Conservation (phyloP, 2,888 invertebrate genomes). For the Papilio protenor region DNA sequence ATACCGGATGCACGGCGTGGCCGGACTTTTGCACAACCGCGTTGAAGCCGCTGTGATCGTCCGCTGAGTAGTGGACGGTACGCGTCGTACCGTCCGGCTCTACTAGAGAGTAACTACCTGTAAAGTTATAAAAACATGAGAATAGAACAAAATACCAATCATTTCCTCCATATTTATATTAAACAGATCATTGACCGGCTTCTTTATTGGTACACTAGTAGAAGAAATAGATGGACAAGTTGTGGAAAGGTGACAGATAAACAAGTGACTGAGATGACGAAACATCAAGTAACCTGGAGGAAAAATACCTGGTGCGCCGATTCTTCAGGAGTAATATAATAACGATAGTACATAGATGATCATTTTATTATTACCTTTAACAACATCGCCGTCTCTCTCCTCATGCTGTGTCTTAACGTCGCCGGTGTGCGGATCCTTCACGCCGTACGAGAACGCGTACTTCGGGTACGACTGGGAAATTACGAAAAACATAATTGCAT, state of each 20-base stretch:
- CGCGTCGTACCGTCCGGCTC: conserved; percentile 85
- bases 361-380: conserved; percentile 80
- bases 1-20: conserved; percentile 84
- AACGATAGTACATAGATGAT: too few relatives aligned
- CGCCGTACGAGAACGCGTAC: conserved; percentile 88
- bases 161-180: not conserved
- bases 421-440: conserved; percentile 89
- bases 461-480: conserved; percentile 86
- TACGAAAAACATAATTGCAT: conserved; percentile 11
- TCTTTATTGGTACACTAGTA: too few relatives aligned
- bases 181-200: too few relatives aligned
- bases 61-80: conserved; percentile 87
- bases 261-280: too few relatives aligned
- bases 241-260: too few relatives aligned
- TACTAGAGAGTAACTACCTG: conserved; percentile 87
- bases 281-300: too few relatives aligned
- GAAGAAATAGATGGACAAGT: too few relatives aligned
- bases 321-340: too few relatives aligned
- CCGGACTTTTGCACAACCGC: conserved; percentile 88
- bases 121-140: conserved; percentile 41
- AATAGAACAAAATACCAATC: not conserved
- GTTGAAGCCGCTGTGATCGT: conserved; percentile 89
- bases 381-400: conserved; percentile 88
- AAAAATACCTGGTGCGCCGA: too few relatives aligned
- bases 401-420: conserved; percentile 89